Evolutionary conservation across 1,140 invertebrate genomes (phyloP), one percentile per base, ranked within the genome.

Genomic region (Drosophila murphyi): DNA sequence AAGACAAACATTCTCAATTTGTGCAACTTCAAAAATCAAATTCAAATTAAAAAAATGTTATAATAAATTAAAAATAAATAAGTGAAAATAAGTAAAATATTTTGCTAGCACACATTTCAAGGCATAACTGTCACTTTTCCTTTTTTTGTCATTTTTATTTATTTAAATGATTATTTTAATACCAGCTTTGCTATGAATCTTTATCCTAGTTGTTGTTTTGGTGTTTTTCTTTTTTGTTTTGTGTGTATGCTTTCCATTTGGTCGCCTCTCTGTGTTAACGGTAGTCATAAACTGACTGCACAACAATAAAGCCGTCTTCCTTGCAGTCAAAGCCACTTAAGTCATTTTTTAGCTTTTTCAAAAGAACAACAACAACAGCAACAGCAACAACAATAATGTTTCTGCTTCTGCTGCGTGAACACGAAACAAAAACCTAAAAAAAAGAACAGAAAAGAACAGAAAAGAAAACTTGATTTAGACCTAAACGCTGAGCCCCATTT

Each of bases 211-310:
- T 20, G 20, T 20, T 20, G 20, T 20, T 20, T 20, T 20, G 20
- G 20, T 20, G 20, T 20, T 20, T 20, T 20, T 20, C 20, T 20
- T 20, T 20, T 20, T 20, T 20, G 20, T 20, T 20, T 20, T 20
- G 20, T 20, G 20, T 20, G 20, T 20, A 20, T 20, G 20, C 7
- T 5, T 4, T 35, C 8, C 7, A 7, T 35, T n/a, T 37, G 50
- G 7, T n/a, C 10, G 8, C 37, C 7, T 31, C 7, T 29, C 57
- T 37, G 5, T 52, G 48, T 70, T 89, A 89, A 89, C 85, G 85
- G 85, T 89, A 88, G 85, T 89, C 85, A 67, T 80, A 80, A 87
- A 82, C 62, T 68, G 68, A 63, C 68, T 77, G 50, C 37, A 57
- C 65, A 82, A 76, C 82, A 87, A 82, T 64, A 82, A 86, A 78